These are phyloP conservation scores for Allygus modestus DNA, from an alignment of 2,888 invertebrate genomes.

Conservation along the genomic window DNA sequence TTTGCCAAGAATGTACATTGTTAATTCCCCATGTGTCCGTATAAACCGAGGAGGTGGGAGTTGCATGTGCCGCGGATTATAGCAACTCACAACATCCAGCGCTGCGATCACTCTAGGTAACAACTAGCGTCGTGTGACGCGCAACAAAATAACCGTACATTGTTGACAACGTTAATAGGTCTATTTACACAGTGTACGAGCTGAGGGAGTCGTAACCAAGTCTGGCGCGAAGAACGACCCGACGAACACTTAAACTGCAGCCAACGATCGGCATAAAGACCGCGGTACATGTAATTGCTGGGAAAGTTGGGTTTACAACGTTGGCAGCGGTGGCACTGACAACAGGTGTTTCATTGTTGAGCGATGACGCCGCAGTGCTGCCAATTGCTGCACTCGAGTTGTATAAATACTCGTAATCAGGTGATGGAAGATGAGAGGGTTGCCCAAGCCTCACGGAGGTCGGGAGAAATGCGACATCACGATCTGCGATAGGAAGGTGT, in stretches of 20 bases:
- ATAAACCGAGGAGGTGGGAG: neutral
- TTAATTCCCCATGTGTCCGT: neutral
- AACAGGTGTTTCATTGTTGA: constrained; percentile 54
- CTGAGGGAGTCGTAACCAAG: neutral
- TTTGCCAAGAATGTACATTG: neutral
- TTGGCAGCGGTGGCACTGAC: constrained; percentile 34
- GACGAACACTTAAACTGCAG: constrained; percentile 14
- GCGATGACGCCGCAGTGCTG: constrained; percentile 41
- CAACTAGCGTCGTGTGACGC: neutral
- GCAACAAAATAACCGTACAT: neutral
- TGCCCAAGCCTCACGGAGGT: neutral
- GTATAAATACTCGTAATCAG: constrained; percentile 41
- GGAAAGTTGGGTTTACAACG: constrained; percentile 51
- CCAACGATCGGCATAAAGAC: constrained; percentile 48
- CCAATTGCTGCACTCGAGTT: neutral
- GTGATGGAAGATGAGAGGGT: neutral
- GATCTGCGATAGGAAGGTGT: neutral
- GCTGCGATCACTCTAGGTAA: neutral
- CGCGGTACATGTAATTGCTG: constrained; percentile 52
- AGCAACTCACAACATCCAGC: neutral
- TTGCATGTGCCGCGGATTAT: neutral
- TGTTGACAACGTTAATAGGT: constrained; percentile 13
- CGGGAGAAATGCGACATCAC: neutral
- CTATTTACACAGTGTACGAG: neutral
- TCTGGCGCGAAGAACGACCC: neutral